Percentiles rank a stretch among this genome's conserved stretches.
Conservation (phyloP, 2,797 vertebrate genomes). For the Phrynocephalus vlangalii region DNA sequence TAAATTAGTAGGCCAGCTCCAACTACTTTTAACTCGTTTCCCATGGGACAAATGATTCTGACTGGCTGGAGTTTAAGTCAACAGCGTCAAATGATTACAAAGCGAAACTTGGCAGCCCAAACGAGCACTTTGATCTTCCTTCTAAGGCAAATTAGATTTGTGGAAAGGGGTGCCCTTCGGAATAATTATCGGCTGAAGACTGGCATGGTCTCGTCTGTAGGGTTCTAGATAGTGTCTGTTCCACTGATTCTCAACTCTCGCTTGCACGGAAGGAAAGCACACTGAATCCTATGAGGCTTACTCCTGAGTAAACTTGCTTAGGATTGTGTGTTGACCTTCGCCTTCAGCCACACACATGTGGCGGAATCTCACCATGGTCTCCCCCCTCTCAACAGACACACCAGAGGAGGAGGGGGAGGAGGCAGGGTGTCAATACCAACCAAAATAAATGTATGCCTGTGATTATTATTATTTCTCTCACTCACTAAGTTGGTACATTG, state of each 20-base stretch:
- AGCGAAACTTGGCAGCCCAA: slow-evolving; percentile 70
- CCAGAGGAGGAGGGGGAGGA: neutral
- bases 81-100: slow-evolving; percentile 66
- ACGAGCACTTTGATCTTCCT: slow-evolving; percentile 71
- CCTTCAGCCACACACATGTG: neutral
- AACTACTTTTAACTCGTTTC: slow-evolving; percentile 76
- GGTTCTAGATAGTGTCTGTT: slow-evolving; percentile 59
- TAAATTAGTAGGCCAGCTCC: slow-evolving; percentile 68
- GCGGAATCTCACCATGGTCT: no score
- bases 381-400: no score
- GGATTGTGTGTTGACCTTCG: slow-evolving; percentile 50
- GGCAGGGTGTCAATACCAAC: neutral
- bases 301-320: slow-evolving; percentile 42
- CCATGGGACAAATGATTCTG: slow-evolving; percentile 73
- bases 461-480: no score
- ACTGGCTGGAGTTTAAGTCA: slow-evolving; percentile 72
- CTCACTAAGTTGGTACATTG: no score
- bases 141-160: slow-evolving; percentile 61
- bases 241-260: neutral
- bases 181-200: slow-evolving; percentile 70
- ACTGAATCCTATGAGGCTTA: neutral
- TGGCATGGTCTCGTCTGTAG: slow-evolving; percentile 27
- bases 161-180: slow-evolving; percentile 71
- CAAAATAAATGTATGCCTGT: neutral
- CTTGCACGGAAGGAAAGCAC: neutral